These are phyloP conservation scores for Apodemia zela DNA, from an alignment of 2,888 invertebrate species.

Conservation along the genomic window DNA sequence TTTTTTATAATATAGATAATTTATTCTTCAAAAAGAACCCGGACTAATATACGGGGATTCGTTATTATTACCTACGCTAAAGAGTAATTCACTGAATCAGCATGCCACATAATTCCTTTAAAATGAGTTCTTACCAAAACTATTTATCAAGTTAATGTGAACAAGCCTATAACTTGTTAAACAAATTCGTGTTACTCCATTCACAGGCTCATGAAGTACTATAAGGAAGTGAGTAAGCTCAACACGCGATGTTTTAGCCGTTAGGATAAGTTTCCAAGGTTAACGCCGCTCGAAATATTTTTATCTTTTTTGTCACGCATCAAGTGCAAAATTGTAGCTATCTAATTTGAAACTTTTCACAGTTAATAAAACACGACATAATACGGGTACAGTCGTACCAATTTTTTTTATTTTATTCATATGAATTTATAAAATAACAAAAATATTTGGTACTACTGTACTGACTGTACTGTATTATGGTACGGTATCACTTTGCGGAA, in stretches of 20 bases:
- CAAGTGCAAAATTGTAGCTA: background rate
- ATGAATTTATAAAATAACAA: too few relatives aligned
- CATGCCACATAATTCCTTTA: background rate
- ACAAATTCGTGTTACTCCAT: slow-evolving; percentile 14
- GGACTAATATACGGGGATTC: too few relatives aligned
- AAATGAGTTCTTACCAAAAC: background rate
- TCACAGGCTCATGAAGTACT: slow-evolving; percentile 8
- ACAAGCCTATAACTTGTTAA: slow-evolving; percentile 8
- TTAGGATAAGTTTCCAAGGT: background rate
- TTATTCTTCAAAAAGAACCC: too few relatives aligned
- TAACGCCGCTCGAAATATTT: background rate
- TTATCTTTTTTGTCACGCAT: slow-evolving; percentile 11
- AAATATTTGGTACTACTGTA: too few relatives aligned
- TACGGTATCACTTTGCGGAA: too few relatives aligned
- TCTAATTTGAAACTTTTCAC: background rate
- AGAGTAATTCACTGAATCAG: too few relatives aligned
- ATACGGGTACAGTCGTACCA: background rate
- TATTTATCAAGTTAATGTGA: background rate
- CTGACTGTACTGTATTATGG: too few relatives aligned
- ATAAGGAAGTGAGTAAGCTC: slow-evolving; percentile 1
- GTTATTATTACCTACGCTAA: too few relatives aligned
- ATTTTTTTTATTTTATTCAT: too few relatives aligned
- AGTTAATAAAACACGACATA: background rate
- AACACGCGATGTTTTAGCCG: slow-evolving; percentile 7
- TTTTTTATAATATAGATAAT: too few relatives aligned